A percentile compares a stretch with the other conserved stretches of the same genome.
These are phyloP conservation scores for Syrista parreyssii DNA, from an alignment of 2,888 invertebrate species.

Conservation along the genomic window DNA sequence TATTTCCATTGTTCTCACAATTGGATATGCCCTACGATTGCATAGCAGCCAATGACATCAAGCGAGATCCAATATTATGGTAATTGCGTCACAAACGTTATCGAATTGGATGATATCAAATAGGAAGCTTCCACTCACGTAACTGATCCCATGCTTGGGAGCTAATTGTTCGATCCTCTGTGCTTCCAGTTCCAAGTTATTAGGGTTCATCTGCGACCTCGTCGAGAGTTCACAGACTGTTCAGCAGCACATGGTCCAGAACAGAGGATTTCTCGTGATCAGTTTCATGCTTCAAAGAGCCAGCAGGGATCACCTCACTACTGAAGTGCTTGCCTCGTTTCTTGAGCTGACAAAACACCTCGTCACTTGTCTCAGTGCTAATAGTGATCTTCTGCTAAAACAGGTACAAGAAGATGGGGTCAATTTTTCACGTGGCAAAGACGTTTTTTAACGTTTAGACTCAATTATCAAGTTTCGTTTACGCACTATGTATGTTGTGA, in stretches of 20 bases:
- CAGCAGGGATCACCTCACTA: constrained; percentile 91
- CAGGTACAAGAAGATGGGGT: constrained; percentile 74
- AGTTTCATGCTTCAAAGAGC: constrained; percentile 96
- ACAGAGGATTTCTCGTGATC: constrained; percentile 97
- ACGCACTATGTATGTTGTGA: background rate
- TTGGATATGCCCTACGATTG: constrained; percentile 93
- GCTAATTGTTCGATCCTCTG: constrained; percentile 17
- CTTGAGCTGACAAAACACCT: constrained; percentile 91
- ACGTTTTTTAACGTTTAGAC: background rate
- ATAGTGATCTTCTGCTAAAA: constrained; percentile 90
- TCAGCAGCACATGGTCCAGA: constrained; percentile 99
- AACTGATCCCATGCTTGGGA: background rate
- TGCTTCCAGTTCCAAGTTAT: constrained; percentile 85
- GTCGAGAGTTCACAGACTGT: constrained; percentile 97
- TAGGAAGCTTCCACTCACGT: background rate
- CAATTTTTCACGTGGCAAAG: background rate
- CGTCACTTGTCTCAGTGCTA: constrained; percentile 92
- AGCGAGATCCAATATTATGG: constrained; percentile 90
- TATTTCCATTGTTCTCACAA: constrained; percentile 98
- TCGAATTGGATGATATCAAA: background rate
- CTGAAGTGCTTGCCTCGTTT: constrained; percentile 93
- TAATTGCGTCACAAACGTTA: constrained; percentile 65
- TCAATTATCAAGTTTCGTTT: background rate
- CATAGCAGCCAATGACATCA: constrained; percentile 80
- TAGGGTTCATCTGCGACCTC: constrained; percentile 97